phyloP scores from a whole-genome alignment of 2,888 invertebrate species.

The Hyppa rectilinea region DNA sequence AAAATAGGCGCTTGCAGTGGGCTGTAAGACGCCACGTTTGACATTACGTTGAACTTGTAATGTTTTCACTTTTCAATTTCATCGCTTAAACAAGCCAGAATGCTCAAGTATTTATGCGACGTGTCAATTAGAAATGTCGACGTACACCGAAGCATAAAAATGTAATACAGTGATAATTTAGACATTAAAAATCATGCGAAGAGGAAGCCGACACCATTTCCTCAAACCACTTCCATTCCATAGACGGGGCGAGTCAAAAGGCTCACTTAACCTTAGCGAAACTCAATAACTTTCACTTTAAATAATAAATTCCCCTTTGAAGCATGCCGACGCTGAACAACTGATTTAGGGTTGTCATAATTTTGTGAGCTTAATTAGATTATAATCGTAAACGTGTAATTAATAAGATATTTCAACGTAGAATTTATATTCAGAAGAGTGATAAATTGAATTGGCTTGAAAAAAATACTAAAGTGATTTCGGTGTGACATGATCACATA shows the following conservation, averaged over 20 bases:
- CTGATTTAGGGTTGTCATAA: conserved; percentile 81
- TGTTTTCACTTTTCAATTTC: background rate
- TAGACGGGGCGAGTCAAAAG: conserved; percentile 83
- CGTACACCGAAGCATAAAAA: conserved; percentile 1
- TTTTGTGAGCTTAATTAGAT: conserved; percentile 72
- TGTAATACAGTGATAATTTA: conserved; percentile 42
- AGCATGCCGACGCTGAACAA: conserved; percentile 81
- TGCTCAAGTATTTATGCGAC: background rate
- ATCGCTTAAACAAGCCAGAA: background rate
- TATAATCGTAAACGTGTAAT: conserved; percentile 65
- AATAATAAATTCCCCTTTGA: conserved; percentile 89
- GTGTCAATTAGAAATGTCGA: background rate
- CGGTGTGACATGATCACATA: background rate
- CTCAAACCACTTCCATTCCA: conserved; percentile 72
- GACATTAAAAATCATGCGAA: conserved; percentile 75
- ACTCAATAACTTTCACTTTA: conserved; percentile 90
- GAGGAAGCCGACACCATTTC: conserved; percentile 77
- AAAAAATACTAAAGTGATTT: background rate
- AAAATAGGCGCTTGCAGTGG: background rate
- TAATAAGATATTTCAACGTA: conserved; percentile 54
- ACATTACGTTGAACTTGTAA: background rate
- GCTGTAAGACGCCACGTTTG: background rate
- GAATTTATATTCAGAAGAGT: conserved; percentile 14
- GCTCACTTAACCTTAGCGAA: conserved; percentile 89
- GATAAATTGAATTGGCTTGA: background rate